Percentiles rank a stretch among this genome's conserved stretches.
Evolutionary conservation across 2,888 invertebrate genomes (phyloP).

Genomic region (Germaria angustata): DNA sequence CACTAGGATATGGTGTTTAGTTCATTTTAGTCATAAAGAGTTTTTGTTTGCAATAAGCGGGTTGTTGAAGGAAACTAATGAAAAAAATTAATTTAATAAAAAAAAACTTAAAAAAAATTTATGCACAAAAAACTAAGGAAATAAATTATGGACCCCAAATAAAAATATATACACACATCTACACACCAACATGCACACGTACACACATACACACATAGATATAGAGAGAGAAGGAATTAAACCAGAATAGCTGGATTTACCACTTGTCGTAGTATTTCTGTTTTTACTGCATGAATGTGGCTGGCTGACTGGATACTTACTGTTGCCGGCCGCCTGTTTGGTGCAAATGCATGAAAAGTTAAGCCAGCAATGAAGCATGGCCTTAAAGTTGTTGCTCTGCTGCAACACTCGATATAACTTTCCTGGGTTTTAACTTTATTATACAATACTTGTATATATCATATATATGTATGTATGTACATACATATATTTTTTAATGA

Average conservation of each 20-base stretch:
- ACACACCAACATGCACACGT: constrained; percentile 20
- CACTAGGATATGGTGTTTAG: not conserved
- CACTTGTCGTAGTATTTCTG: constrained; percentile 70
- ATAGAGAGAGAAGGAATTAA: constrained; percentile 66
- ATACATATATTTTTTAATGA: no score
- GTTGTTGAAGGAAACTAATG: not conserved
- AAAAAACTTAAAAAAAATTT: not conserved
- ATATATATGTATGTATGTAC: no score
- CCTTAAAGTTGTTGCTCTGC: constrained; percentile 23
- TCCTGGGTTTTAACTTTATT: constrained; percentile 37
- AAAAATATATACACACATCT: constrained; percentile 9
- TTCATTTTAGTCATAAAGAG: not conserved
- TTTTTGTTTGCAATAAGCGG: no score
- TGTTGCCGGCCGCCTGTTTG: constrained; percentile 44
- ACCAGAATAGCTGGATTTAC: constrained; percentile 75
- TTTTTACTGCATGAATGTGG: constrained; percentile 32
- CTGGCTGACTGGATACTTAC: constrained; percentile 38
- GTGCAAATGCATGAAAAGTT: constrained; percentile 4
- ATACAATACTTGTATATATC: constrained; percentile 37
- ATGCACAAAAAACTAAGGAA: constrained; percentile 30
- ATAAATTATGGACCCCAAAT: constrained; percentile 40
- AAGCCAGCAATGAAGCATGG: constrained; percentile 50
- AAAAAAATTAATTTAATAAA: not conserved
- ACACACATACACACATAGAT: constrained; percentile 26
- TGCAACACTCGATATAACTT: constrained; percentile 34